phyloP scores from a whole-genome alignment of 2,888 invertebrate genomes.

The Hirtodrosophila confusa region DNA sequence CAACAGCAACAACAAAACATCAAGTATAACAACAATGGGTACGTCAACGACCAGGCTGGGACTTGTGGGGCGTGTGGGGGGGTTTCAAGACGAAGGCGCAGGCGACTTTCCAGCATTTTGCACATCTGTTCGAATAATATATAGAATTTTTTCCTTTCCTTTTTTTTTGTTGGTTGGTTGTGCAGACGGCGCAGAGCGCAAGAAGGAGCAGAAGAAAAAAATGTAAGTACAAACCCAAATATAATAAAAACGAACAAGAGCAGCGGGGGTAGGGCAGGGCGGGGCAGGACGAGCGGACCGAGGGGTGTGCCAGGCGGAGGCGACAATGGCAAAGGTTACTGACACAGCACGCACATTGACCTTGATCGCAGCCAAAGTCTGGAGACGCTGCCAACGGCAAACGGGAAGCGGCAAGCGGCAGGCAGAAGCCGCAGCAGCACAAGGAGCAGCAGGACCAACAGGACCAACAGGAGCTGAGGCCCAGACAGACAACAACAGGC shows the following conservation, averaged over 20 bases:
- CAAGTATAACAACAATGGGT: slow-evolving; percentile 25
- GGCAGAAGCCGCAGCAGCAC: slow-evolving; percentile 17
- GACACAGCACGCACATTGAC: slow-evolving; percentile 81
- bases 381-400: slow-evolving; percentile 43
- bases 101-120: slow-evolving; percentile 67
- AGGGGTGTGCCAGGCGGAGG: slow-evolving; percentile 52
- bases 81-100: slow-evolving; percentile 48
- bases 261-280: slow-evolving; percentile 17
- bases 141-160: slow-evolving; percentile 43
- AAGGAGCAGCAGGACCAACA: slow-evolving; percentile 5
- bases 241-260: slow-evolving; percentile 62
- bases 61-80: slow-evolving; percentile 11
- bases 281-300: slow-evolving; percentile 25
- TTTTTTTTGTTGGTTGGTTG: slow-evolving; percentile 34
- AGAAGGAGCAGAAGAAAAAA: slow-evolving; percentile 25
- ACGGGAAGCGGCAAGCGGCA: slow-evolving; percentile 9
- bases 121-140: slow-evolving; percentile 72
- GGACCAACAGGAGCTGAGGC: slow-evolving; percentile 8
- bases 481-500: slow-evolving; percentile 27
- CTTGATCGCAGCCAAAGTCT: slow-evolving; percentile 70
- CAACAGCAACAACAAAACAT: slow-evolving; percentile 21
- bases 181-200: slow-evolving; percentile 58
- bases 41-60: slow-evolving; percentile 44
- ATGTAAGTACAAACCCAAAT: slow-evolving; percentile 68
- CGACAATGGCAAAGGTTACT: slow-evolving; percentile 77